Evolutionary conservation across 2,888 invertebrate species (phyloP).

Genomic region (Labia minor): DNA sequence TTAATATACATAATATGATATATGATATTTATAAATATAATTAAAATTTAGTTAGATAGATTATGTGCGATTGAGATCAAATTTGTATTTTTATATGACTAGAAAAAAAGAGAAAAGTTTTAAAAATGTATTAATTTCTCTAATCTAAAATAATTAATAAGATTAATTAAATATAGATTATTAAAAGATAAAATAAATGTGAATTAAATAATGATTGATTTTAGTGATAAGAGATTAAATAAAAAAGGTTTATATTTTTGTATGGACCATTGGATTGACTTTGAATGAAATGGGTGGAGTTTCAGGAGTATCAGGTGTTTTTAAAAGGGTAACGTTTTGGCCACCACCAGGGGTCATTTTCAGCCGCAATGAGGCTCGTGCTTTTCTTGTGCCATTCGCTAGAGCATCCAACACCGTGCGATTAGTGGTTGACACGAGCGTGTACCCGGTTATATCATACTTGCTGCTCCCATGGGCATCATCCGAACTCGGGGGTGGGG

Average conservation of each 20-base stretch:
- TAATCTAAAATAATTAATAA: too few relatives aligned
- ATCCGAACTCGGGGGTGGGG: slow-evolving; percentile 34
- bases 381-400: background rate
- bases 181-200: too few relatives aligned
- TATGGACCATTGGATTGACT: background rate
- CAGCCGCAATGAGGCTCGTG: background rate
- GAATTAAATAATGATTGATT: too few relatives aligned
- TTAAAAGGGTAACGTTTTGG: background rate
- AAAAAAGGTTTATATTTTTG: background rate
- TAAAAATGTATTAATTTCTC: too few relatives aligned
- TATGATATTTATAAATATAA: too few relatives aligned
- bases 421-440: background rate
- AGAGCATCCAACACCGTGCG: background rate
- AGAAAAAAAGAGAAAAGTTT: too few relatives aligned
- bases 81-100: too few relatives aligned
- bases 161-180: too few relatives aligned
- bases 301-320: background rate
- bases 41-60: too few relatives aligned
- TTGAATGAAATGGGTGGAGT: background rate
- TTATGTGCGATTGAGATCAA: too few relatives aligned
- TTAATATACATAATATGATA: too few relatives aligned
- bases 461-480: slow-evolving; percentile 24
- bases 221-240: too few relatives aligned
- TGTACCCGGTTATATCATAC: background rate
- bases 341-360: background rate